Evolutionary conservation across 1,140 invertebrate genomes (phyloP), one percentile per base, ranked within the genome.

Genomic region (Pissodes strobi): DNA sequence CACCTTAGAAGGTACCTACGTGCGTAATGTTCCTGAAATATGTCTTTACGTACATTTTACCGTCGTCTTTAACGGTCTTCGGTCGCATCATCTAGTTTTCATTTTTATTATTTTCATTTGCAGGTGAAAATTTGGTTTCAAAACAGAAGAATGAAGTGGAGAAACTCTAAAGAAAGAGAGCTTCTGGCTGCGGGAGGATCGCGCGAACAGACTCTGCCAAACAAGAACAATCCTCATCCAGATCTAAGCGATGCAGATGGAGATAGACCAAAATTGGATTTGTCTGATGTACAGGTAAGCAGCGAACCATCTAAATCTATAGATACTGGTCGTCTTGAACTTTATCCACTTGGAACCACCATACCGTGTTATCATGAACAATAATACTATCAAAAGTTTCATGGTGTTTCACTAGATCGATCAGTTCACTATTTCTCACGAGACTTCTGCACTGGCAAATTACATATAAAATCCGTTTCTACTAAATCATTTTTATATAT

Each of bases 111-210:
- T 46, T 46, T 46, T 41, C n/a, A 38, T 72, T 85, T 83, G 12
- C 82, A 96, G 93, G 93, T 96, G 60, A 96, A 95, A 82, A 96
- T 96, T 64, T 96, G 93, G 94, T 96, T 96, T 78, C 93, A 97
- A 86, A 97, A 96, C 76, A 85, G 94, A 0, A 86, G 94, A 48
- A 97, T 96, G 93, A 97, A 97, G 79, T 97, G 94, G 94, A 84
- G 96, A 6, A 99, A 99, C 79, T 96, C 93, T 6, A 98, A 98
- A 79, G 96, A 99, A 78, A 83, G 95, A 13, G 95, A 98, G 79
- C 82, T 98, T 0, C 80, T 99, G 41, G 95, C 95, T 2, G 89
- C 86, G 15, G 95, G 95, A 0, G 95, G 95, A 2, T 94, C 92
- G 6, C 83, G 95, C 15, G 95, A 98, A 74, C 94, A 97, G 77